Evolutionary conservation across 2,888 invertebrate genomes (phyloP).

Genomic region (Mythimna albipuncta): DNA sequence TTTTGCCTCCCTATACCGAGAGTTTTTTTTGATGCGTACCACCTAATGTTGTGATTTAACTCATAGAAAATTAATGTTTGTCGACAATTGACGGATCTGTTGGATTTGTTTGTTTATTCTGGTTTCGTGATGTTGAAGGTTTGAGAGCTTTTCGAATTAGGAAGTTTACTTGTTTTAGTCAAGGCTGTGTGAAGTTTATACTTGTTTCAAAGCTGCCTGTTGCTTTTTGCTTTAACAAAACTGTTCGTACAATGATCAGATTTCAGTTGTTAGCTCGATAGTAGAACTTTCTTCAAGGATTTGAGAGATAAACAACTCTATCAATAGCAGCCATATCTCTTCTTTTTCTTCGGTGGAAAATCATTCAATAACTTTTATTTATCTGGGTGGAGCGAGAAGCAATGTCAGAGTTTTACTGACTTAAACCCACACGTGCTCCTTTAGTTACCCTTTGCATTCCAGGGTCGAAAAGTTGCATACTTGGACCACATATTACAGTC

Average conservation of each 20-base stretch:
- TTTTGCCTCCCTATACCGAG: conserved; percentile 31
- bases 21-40: conserved; percentile 29
- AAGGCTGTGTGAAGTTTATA: neutral
- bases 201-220: too few relatives aligned
- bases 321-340: neutral
- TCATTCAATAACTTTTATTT: too few relatives aligned
- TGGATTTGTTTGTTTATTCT: neutral
- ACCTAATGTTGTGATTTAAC: conserved; percentile 25
- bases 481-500: neutral
- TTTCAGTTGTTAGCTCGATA: neutral
- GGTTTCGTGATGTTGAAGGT: conserved; percentile 1
- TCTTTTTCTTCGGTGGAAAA: too few relatives aligned
- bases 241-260: neutral
- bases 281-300: too few relatives aligned
- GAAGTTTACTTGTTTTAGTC: conserved; percentile 8
- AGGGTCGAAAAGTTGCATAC: too few relatives aligned
- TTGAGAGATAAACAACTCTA: neutral
- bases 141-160: conserved; percentile 24
- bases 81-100: conserved; percentile 8
- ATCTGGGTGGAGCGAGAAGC: too few relatives aligned
- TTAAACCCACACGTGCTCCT: too few relatives aligned
- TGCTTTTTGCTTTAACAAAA: neutral
- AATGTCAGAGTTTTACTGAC: too few relatives aligned
- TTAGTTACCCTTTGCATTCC: too few relatives aligned
- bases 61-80: conserved; percentile 42